A percentile compares a stretch with the other conserved stretches of the same genome.
Evolutionary conservation across 2,797 vertebrate genomes (phyloP).

Genomic region (Knipowitschia caucasica): DNA sequence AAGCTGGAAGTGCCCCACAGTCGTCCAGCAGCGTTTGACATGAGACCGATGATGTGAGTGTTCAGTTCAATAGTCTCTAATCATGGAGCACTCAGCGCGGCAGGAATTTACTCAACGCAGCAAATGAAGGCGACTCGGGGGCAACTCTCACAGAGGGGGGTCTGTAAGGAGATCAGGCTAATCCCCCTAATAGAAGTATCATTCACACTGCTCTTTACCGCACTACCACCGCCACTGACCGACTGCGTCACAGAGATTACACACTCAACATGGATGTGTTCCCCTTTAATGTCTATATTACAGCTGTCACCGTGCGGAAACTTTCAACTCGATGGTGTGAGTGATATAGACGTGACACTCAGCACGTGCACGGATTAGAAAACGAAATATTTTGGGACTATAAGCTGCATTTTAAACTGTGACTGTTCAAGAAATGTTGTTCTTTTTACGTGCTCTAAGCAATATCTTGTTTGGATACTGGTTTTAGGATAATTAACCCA

Average conservation of each 20-base stretch:
- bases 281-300: too few species aligned
- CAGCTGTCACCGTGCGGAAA: too few species aligned
- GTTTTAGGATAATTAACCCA: too few species aligned
- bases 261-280: conserved; percentile 14
- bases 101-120: conserved; percentile 72
- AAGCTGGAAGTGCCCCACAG: conserved; percentile 39
- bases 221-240: conserved; percentile 46
- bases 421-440: too few species aligned
- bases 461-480: too few species aligned
- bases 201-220: conserved; percentile 65
- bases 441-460: too few species aligned
- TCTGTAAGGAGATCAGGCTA: conserved; percentile 76
- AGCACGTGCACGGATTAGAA: too few species aligned
- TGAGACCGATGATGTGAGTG: conserved; percentile 60
- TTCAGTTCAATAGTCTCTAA: conserved; percentile 66
- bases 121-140: conserved; percentile 74
- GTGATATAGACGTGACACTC: too few species aligned
- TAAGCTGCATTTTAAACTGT: too few species aligned
- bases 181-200: conserved; percentile 78
- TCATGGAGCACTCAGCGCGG: conserved; percentile 65
- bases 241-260: conserved; percentile 27
- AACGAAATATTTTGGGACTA: too few species aligned
- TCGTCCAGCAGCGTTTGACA: conserved; percentile 58
- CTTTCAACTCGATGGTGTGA: too few species aligned
- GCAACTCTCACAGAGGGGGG: conserved; percentile 73